Conservation (phyloP, 2,797 vertebrate species). For the Lithobates sylvaticus region DNA sequence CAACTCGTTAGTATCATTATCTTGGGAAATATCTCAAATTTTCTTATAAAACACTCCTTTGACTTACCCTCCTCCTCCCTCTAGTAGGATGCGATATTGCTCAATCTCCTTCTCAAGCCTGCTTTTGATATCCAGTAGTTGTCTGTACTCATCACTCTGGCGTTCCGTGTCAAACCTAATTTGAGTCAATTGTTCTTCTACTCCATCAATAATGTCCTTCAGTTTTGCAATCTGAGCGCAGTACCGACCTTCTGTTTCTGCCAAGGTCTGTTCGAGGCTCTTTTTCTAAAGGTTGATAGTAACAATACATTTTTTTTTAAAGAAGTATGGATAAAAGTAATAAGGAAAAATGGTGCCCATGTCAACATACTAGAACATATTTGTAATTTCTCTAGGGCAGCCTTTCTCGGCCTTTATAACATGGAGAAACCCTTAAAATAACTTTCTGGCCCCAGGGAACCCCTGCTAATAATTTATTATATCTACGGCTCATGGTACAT, state of each 20-base stretch:
- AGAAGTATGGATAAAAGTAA: not conserved
- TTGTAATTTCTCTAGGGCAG: too few species aligned
- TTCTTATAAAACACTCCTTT: not conserved
- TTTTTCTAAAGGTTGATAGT: constrained; percentile 67
- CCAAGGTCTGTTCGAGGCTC: constrained; percentile 71
- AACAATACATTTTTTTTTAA: too few species aligned
- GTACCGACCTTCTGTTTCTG: constrained; percentile 70
- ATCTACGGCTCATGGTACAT: too few species aligned
- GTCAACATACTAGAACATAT: too few species aligned
- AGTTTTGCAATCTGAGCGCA: constrained; percentile 67
- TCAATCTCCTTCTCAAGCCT: constrained; percentile 72
- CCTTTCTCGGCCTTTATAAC: too few species aligned
- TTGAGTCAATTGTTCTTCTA: constrained; percentile 73
- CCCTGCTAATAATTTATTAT: too few species aligned
- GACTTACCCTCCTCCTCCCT: constrained; percentile 63
- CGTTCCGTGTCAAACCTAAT: constrained; percentile 70
- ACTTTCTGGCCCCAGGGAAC: too few species aligned
- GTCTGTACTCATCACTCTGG: constrained; percentile 69
- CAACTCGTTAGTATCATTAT: not conserved
- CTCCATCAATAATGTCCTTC: constrained; percentile 66
- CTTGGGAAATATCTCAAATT: too few species aligned
- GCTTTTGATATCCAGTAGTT: constrained; percentile 73
- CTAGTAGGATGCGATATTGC: constrained; percentile 72
- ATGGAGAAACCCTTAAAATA: too few species aligned
- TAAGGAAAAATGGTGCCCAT: not conserved